Evolutionary conservation across 2,113 vertebrate species (phyloP).

Genomic region (Apteryx mantelli): DNA sequence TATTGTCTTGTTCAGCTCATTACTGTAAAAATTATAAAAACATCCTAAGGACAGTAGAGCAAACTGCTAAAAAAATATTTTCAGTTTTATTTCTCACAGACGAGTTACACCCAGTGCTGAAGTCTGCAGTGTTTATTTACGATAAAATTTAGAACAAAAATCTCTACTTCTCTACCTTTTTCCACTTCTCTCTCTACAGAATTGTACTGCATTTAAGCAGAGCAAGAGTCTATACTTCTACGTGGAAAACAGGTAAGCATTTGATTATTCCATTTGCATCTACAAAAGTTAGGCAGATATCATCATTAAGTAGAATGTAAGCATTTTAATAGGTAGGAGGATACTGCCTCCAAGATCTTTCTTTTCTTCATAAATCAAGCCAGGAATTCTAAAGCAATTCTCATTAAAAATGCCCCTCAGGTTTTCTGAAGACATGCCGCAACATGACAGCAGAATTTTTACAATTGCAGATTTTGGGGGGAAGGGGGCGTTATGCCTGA

Average conservation of each 20-base stretch:
- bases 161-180: background rate
- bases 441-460: background rate
- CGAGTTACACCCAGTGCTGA: background rate
- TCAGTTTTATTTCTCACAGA: background rate
- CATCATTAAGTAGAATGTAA: background rate
- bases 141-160: background rate
- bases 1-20: background rate
- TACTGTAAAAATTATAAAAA: background rate
- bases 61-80: background rate
- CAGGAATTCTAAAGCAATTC: constrained; percentile 10
- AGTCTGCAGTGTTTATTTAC: background rate
- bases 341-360: background rate
- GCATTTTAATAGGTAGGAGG: background rate
- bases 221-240: background rate
- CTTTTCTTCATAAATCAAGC: constrained; percentile 30
- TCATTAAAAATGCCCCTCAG: background rate
- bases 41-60: background rate
- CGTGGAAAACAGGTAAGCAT: background rate
- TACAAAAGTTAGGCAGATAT: background rate
- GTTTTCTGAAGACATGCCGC: background rate
- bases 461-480: background rate
- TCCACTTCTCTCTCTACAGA: background rate
- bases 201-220: background rate
- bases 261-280: background rate
- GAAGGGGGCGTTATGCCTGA: background rate